Percentiles rank a stretch among this genome's conserved stretches.
phyloP scores from a whole-genome alignment of 2,113 vertebrate species.

The Psophia crepitans region DNA sequence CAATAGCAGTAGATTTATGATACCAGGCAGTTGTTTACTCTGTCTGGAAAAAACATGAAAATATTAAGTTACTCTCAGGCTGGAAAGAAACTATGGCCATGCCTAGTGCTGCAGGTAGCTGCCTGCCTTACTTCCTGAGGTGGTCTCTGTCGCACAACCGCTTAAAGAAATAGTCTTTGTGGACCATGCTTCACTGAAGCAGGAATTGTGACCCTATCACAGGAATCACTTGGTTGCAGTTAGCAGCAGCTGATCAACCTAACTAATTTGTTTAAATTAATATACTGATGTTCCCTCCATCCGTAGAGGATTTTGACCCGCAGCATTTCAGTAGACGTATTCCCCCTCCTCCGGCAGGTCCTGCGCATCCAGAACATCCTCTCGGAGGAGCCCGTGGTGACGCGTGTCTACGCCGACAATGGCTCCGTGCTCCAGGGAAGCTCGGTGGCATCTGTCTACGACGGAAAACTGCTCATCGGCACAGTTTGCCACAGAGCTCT shows the following conservation, averaged over 20 bases:
- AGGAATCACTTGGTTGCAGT: not conserved
- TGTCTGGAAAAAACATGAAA: not conserved
- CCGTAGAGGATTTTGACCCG: not conserved
- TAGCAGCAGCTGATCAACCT: not conserved
- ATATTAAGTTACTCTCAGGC: not conserved
- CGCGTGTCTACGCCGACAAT: constrained; percentile 81
- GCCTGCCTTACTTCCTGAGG: not conserved
- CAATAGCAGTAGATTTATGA: not conserved
- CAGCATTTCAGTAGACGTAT: not conserved
- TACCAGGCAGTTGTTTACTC: not conserved
- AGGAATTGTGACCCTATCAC: not conserved
- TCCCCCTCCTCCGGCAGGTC: constrained; percentile 69
- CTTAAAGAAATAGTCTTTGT: not conserved
- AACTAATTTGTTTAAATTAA: not conserved
- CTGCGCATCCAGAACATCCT: constrained; percentile 86
- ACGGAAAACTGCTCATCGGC: constrained; percentile 85
- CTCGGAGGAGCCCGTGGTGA: constrained; percentile 82
- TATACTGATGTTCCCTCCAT: not conserved
- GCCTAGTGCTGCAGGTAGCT: not conserved
- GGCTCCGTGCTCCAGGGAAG: constrained; percentile 84
- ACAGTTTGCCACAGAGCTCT: constrained; percentile 88
- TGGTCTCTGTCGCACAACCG: not conserved
- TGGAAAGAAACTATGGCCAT: not conserved
- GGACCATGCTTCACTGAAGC: not conserved
- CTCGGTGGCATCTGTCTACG: constrained; percentile 79